phyloP scores from a whole-genome alignment of 2,888 invertebrate species.

The Hydroisotoma schaefferi region DNA sequence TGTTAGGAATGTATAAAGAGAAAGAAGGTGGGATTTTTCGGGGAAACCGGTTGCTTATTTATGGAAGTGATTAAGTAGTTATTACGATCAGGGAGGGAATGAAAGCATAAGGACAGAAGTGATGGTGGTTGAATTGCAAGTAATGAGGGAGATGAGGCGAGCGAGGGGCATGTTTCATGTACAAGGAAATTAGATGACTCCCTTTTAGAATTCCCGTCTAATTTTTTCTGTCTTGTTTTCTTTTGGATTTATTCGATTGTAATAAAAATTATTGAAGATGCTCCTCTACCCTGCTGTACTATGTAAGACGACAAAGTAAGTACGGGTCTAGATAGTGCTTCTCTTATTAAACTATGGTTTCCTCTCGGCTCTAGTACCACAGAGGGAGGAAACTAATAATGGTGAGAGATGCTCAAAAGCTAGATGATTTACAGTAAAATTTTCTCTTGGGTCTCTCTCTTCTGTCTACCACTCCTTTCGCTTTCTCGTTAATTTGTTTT shows the following conservation, averaged over 20 bases:
- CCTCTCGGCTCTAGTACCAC: too few species aligned
- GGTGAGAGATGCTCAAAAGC: slow-evolving; percentile 18
- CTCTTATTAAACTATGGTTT: too few species aligned
- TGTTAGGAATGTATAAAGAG: background rate
- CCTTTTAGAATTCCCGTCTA: slow-evolving; percentile 10
- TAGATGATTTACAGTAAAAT: slow-evolving; percentile 38
- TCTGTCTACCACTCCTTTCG: too few species aligned
- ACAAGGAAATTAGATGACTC: slow-evolving; percentile 11
- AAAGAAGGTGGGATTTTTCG: slow-evolving; percentile 8
- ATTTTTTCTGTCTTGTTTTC: slow-evolving; percentile 15
- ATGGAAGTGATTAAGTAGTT: slow-evolving; percentile 24
- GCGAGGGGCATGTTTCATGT: slow-evolving; percentile 7
- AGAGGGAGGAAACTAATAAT: too few species aligned
- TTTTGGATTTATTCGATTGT: slow-evolving; percentile 29
- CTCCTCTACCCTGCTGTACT: background rate
- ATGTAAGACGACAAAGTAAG: background rate
- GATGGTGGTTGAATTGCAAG: slow-evolving; percentile 1
- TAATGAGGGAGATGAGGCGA: background rate
- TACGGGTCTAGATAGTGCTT: background rate
- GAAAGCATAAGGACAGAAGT: slow-evolving; percentile 15
- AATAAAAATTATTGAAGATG: slow-evolving; percentile 32
- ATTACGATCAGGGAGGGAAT: slow-evolving; percentile 7
- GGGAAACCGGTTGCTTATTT: slow-evolving; percentile 19
- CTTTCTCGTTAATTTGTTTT: slow-evolving; percentile 38
- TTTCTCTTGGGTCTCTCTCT: slow-evolving; percentile 24